Base-by-base conservation (phyloP, 2,113 vertebrate genomes). In the Catharus minimus region DNA sequence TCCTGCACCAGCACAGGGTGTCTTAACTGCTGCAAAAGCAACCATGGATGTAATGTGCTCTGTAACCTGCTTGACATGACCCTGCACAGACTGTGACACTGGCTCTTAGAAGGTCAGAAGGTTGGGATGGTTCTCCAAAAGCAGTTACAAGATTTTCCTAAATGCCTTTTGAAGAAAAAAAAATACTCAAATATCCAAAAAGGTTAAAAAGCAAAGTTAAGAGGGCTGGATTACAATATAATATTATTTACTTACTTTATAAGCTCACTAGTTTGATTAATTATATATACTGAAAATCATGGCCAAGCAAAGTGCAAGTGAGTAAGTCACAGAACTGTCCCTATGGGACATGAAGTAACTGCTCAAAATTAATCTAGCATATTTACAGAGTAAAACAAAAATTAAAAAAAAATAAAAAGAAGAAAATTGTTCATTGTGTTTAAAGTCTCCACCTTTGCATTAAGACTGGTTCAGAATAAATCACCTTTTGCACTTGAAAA, bases 41-140 rank as follows among this genome's bases (percentile, higher is more conserved):
- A 1, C 33, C 7, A 13, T 1, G 5, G 44, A 28, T 20, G 17
- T 1, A 28, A 69, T 38, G 50, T 0, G 3, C n/a, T 41, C 55
- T 55, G 32, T 5, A 23, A 61, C 41, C 72, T n/a, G 32, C 58
- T 2, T 33, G 52, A 41, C 22, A 3, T 2, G 15, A 33, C 5
- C 15, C 30, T 36, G 58, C 60, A 13, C 0, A 1, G 33, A 28
- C 65, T 27, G 38, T 1, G 18, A 33, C 41, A 61, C 2, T 20
- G 43, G 13, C 13, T 77, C 65, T 53, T 4, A 26, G 16, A 50
- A 57, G 56, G 66, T 66, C 60, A 36, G 8, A 46, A 52, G 75
- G 69, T n/a, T 23, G 38, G 13, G 15, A 38, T 23, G 5, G 30
- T 30, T 74, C 61, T 58, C 28, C 47, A 78, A 67, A 81, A 92